These are phyloP conservation scores for Nothoprocta pentlandii DNA, from an alignment of 2,113 vertebrate species.

Conservation along the genomic window DNA sequence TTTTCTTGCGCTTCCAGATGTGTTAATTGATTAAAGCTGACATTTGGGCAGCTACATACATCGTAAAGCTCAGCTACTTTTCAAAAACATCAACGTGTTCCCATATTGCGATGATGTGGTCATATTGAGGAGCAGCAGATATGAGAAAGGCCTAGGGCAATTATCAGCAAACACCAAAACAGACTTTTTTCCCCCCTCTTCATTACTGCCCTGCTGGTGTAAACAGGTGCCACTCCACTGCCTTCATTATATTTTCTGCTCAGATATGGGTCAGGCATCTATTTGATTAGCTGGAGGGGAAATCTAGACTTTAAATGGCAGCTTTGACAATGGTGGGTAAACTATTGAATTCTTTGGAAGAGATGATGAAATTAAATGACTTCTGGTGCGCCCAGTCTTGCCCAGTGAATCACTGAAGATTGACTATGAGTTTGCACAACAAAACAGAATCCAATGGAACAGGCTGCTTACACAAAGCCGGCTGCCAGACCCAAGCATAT, in stretches of 20 bases:
- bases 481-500: not conserved
- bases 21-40: not conserved
- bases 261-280: not conserved
- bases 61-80: not conserved
- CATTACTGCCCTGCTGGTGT: not conserved
- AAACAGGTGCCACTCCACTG: not conserved
- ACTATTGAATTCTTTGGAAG: constrained; percentile 38
- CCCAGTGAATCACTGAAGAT: constrained; percentile 39
- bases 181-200: not conserved
- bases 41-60: not conserved
- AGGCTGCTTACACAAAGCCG: constrained; percentile 3
- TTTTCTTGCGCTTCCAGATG: not conserved
- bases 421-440: not conserved
- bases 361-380: constrained; percentile 46
- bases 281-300: constrained; percentile 39
- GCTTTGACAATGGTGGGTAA: constrained; percentile 38
- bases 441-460: not conserved
- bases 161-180: not conserved
- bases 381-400: constrained; percentile 17
- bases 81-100: constrained; percentile 1
- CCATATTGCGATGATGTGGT: not conserved
- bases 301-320: constrained; percentile 41
- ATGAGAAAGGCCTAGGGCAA: not conserved
- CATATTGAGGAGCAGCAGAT: not conserved
- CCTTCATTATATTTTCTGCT: not conserved